Percentiles rank a stretch among this genome's conserved stretches.
Conservation (phyloP, 2,888 invertebrate genomes). For the Ochropleura plecta region DNA sequence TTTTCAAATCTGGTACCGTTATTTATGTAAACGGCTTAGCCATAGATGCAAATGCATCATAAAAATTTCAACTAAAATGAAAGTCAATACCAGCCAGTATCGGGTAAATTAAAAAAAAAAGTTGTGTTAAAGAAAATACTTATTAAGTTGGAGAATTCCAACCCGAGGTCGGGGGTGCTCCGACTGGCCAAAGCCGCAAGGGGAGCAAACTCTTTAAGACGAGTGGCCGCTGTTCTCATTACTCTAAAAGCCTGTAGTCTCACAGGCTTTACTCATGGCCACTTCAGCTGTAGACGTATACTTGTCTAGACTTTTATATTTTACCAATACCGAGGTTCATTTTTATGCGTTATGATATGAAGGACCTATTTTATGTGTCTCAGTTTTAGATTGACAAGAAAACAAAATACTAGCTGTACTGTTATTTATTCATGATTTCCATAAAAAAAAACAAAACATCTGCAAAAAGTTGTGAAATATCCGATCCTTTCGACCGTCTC, state of each 20-base stretch:
- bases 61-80: background rate
- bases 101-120: conserved; percentile 15
- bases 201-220: conserved; percentile 52
- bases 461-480: too few species aligned
- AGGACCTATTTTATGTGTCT: background rate
- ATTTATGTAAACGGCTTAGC: background rate
- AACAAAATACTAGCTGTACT: background rate
- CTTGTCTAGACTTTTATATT: conserved; percentile 30
- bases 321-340: conserved; percentile 34
- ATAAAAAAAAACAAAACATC: background rate
- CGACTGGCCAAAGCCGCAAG: conserved; percentile 48
- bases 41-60: background rate
- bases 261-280: conserved; percentile 28
- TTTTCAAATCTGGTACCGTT: background rate
- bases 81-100: conserved; percentile 1
- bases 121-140: background rate
- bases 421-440: background rate
- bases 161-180: conserved; percentile 45
- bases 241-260: conserved; percentile 58
- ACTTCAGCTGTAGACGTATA: conserved; percentile 15
- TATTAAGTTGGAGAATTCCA: conserved; percentile 10
- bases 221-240: conserved; percentile 64
- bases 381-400: conserved; percentile 14
- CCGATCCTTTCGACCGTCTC: too few species aligned
- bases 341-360: conserved; percentile 23